phyloP scores from a whole-genome alignment of 1,140 invertebrate species.

The Zophobas morio region DNA sequence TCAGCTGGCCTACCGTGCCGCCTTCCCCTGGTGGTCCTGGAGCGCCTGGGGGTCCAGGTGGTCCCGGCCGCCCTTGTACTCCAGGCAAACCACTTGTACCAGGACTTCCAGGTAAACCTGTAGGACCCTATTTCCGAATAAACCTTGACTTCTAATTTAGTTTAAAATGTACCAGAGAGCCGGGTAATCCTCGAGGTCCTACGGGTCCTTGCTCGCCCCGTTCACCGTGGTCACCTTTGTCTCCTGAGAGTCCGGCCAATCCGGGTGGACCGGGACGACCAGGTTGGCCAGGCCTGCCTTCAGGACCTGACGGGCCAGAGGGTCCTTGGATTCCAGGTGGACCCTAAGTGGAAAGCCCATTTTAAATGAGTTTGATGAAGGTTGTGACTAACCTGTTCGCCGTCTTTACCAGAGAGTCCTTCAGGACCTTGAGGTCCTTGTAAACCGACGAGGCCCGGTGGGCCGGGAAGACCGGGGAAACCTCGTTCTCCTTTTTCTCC shows the following conservation, averaged over 20 bases:
- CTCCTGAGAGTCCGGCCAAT: conserved; percentile 50
- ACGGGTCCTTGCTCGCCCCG: conserved; percentile 72
- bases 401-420: conserved; percentile 62
- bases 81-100: conserved; percentile 66
- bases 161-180: conserved; percentile 28
- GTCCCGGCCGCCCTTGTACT: conserved; percentile 58
- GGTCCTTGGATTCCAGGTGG: conserved; percentile 63
- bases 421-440: conserved; percentile 70
- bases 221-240: conserved; percentile 70
- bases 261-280: conserved; percentile 69
- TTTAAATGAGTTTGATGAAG: neutral
- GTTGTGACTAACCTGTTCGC: conserved; percentile 54
- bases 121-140: conserved; percentile 47
- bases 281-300: conserved; percentile 68
- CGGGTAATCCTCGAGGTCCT: conserved; percentile 69
- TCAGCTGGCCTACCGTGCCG: conserved; percentile 55
- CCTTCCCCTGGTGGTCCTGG: conserved; percentile 59
- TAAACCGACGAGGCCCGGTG: conserved; percentile 68
- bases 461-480: conserved; percentile 75
- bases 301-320: conserved; percentile 66
- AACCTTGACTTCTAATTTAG: neutral
- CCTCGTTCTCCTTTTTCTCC: conserved; percentile 76
- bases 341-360: conserved; percentile 49
- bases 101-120: conserved; percentile 58
- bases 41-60: conserved; percentile 60